Evolutionary conservation across 2,888 invertebrate genomes (phyloP), one percentile per base, ranked within the genome.

Genomic region (Oithona nana): DNA sequence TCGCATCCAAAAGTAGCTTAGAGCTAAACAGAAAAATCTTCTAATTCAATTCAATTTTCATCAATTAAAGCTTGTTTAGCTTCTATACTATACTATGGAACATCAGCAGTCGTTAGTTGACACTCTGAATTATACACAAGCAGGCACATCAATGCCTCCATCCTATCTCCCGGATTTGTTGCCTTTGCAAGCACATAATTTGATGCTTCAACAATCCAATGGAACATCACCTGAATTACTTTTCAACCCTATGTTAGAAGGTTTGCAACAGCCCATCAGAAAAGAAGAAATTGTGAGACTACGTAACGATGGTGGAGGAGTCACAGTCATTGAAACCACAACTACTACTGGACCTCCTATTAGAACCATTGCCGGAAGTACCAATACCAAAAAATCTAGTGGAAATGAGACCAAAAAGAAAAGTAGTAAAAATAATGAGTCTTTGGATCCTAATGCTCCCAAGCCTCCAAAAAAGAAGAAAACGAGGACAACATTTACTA

Each of bases 401-500:
- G 39, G 39, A 11, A 16, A 16, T 16, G 39, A 39, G 16, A 39
- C 6, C 6, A 39, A 16, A 16, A 39, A 39, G 16, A 39, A 16
- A 39, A 39, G 39, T 39, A 39, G 39, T 6, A 39, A 39, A 39
- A 39, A 16, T 11, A 39, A 16, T 39, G 39, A 39, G 6, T 39
- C 39, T 6, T 16, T 26, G 26, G 26, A 26, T 3, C 20, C 2
- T 22, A 24, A 20, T 24, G 3, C 24, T 2, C 13, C 54, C 3
- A 54, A 54, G 26, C 22, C 48, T n/a, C 56, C 62, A 3, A 62
- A 62, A 39, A 62, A 62, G 56, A 62, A 62, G 56, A 62, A 62
- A 39, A 62, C 62, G 1, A 20, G 94, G 74, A 94, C 94, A 1
- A 94, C 94, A 4, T 94, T 94, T 71, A 93, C 93, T 3, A 89